Evolutionary conservation across 2,113 vertebrate species (phyloP), one percentile per base, ranked within the genome.

Genomic region (Sinocyclocheilus rhinocerous): DNA sequence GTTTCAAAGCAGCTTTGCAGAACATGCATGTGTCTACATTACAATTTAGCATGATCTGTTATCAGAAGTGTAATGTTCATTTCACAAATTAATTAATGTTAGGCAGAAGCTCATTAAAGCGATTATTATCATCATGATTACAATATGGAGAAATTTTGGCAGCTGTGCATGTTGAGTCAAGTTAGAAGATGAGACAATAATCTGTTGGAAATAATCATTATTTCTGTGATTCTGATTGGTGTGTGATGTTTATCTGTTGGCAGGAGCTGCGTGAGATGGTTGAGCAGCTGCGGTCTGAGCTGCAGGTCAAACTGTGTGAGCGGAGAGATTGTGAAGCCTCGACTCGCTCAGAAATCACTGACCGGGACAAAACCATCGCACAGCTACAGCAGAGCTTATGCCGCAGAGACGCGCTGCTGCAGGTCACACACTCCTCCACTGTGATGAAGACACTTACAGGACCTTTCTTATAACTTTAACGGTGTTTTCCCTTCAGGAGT

Each of bases 231-330:
- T 57, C 16, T 18, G 52, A 52, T 52, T 50, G 11, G 48, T 50
- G 48, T 69, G 33, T 42, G 15, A 42, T 39, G 12, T 67, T 15
- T 24, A 20, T 76, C 24, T 57, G 16, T 57, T 57, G 16, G 2
- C 90, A 99, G 98, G 97, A 98, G 89, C 93, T 99, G 86, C 92
- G 91, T 88, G 91, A 91, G 80, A 88, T 93, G 75, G 90, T 99
- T 5, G 96, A 96, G 80, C 96, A 96, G 85, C 90, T 94, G 11
- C 96, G 95, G 87, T 92, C 92, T 55, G 96, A 97, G 89, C 91
- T 98, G 20, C 96, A 96, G 90, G 93, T 89, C 52, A 97, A 96
- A 89, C 95, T 91, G 76, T 93, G 94, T 59, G 92, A 95, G 81
- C 93, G 97, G 89, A 96, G 92, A 85, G 92, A 93, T 13, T 50